These are phyloP conservation scores for Drosophila sordidapex DNA, from an alignment of 2,888 invertebrate genomes.

Conservation along the genomic window DNA sequence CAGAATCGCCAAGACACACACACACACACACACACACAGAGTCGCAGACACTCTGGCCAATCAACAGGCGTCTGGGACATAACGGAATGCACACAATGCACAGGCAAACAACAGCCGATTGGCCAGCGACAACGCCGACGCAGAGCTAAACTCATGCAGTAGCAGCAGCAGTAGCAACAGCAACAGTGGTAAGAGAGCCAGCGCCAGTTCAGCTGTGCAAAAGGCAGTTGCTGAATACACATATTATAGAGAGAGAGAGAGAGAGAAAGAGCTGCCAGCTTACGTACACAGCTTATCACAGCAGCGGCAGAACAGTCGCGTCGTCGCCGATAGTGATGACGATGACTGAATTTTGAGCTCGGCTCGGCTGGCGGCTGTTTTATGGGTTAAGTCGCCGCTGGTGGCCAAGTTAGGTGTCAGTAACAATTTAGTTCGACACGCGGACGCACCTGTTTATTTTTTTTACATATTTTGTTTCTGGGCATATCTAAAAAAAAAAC, in stretches of 20 bases:
- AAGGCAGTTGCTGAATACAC: conserved; percentile 52
- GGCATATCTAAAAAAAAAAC: conserved; percentile 20
- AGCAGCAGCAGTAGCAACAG: conserved; percentile 2
- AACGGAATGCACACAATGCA: conserved; percentile 34
- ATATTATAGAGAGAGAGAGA: not conserved
- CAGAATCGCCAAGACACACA: conserved; percentile 6
- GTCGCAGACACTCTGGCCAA: conserved; percentile 29
- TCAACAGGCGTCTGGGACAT: conserved; percentile 17
- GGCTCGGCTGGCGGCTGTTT: conserved; percentile 51
- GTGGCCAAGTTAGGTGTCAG: conserved; percentile 84
- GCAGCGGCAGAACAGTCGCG: conserved; percentile 9
- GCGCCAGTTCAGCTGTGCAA: conserved; percentile 17
- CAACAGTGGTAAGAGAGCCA: conserved; percentile 26
- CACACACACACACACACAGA: not conserved
- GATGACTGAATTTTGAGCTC: conserved; percentile 51
- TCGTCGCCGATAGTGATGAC: conserved; percentile 38
- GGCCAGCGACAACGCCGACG: conserved; percentile 40
- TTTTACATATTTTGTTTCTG: conserved; percentile 55
- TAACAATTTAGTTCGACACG: conserved; percentile 82
- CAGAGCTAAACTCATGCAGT: conserved; percentile 19
- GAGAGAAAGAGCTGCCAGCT: conserved; percentile 6
- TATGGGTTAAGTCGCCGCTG: conserved; percentile 77
- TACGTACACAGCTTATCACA: conserved; percentile 33
- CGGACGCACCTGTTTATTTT: conserved; percentile 77
- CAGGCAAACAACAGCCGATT: conserved; percentile 29